Evolutionary conservation across 2,113 vertebrate genomes (phyloP), one percentile per base, ranked within the genome.

Genomic region (Hiodon alosoides): DNA sequence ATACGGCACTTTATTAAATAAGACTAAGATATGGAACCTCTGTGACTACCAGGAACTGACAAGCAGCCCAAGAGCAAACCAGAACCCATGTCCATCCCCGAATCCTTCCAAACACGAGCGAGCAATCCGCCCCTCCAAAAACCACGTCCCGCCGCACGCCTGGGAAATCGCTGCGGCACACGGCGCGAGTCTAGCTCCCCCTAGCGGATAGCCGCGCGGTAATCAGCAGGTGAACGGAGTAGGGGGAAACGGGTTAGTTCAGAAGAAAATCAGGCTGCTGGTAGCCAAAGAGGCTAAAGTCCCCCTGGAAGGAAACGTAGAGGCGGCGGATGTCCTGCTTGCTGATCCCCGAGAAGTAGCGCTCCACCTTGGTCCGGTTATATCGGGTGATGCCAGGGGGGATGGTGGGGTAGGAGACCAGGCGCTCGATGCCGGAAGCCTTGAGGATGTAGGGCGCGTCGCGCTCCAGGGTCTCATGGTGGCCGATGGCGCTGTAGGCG

Each of bases 281-380:
- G 81, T 99, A 99, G 31, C 95, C 97, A 74, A 99, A 99, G 57
- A 99, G 93, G 57, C 86, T 90, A 78, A 99, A 99, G 88, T 99
- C 97, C 0, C 95, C 97, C 84, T 94, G 90, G 71, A 95, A 99
- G 0, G 92, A 90, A 0, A 92, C 87, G 0, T 94, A 97, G 0
- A 99, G 94, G 31, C 93, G 95, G 4, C 88, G 88, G 79, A 96
- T 88, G 81, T 98, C 96, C 48, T 95, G 91, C 78, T 94, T 94
- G 89, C 93, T 91, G 83, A 99, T 89, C 71, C 94, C 94, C 1
- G 93, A 90, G 81, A 99, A 99, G 85, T 98, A 99, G 3, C 51
- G 83, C 78, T 96, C 91, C 79, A 99, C 94, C 89, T 99, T 99
- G 82, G 94, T 94, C 81, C 82, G 92, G 88, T 99, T 99, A 83